Evolutionary conservation across 2,113 vertebrate species (phyloP), one percentile per base, ranked within the genome.

Genomic region (Pomatorhinus ruficollis): DNA sequence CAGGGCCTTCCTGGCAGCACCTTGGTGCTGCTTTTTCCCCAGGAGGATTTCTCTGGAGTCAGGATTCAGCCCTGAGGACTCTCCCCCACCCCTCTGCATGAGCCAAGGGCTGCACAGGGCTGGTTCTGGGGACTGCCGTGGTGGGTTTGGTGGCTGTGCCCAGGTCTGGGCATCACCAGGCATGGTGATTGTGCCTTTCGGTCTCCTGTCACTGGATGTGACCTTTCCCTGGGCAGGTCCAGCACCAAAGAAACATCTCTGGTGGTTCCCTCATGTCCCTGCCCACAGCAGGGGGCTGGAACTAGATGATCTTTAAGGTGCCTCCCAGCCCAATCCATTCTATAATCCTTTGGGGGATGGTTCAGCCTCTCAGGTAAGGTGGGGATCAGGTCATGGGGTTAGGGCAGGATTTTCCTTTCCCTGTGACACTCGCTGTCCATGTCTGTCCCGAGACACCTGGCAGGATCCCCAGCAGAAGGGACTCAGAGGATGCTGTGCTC

Each of bases 311-410:
- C n/a, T 40, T 23, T 16, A 14, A 40, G 47, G 35, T 16, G 11
- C 47, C 49, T 47, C n/a, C 25, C 53, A 53, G 28, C 28, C 47
- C 30, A 31, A 25, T 5, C n/a, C 5, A 2, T 40, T 20, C 71
- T 14, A 0, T 16, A 54, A 35, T 9, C 25, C 44, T 64, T 3
- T 9, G 3, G 45, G 52, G 57, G 31, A 7, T 0, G 0, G 9
- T 30, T 37, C 69, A 77, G 52, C 33, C 60, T 42, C 53, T 42
- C 15, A 7, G 47, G 17, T 20, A 7, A 72, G 31, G 35, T 28
- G 57, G 60, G 2, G 3, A 5, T n/a, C 10, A 15, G 52, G 33
- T 5, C 18, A 24, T n/a, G 81, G 1, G 2, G 3, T 23, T 6
- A 31, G 65, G 33, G 19, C 27, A 52, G 71, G 45, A 8, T 68